Conservation (phyloP, 2,888 invertebrate genomes). For the Sclerodermus sp. region DNA sequence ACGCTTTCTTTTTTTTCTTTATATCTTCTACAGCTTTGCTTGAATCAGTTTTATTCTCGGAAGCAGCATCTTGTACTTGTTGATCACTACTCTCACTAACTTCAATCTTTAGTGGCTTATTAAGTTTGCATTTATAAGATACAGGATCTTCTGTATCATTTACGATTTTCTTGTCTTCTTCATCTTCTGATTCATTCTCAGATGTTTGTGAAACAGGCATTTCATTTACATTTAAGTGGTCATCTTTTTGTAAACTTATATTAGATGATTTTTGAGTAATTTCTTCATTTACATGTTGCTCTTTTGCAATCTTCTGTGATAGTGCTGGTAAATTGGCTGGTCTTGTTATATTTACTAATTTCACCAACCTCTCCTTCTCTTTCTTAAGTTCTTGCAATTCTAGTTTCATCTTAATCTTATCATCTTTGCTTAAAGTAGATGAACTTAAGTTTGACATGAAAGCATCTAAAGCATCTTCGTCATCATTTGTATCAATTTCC, state of each 20-base stretch:
- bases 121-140: no score
- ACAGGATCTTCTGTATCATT: no score
- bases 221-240: neutral
- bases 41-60: neutral
- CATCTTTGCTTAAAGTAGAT: conserved; percentile 60
- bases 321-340: conserved; percentile 67
- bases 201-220: neutral
- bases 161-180: conserved; percentile 14
- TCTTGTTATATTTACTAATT: conserved; percentile 74
- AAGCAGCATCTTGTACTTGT: conserved; percentile 10
- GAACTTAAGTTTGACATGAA: conserved; percentile 74
- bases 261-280: neutral
- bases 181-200: conserved; percentile 2
- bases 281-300: conserved; percentile 2
- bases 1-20: conserved; percentile 9
- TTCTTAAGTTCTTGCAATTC: conserved; percentile 69
- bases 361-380: conserved; percentile 70
- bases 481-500: conserved; percentile 48
- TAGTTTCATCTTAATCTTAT: conserved; percentile 69
- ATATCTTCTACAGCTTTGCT: neutral
- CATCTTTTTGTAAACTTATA: neutral
- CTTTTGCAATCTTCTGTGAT: conserved; percentile 38
- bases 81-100: conserved; percentile 32
- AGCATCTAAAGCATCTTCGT: conserved; percentile 78
- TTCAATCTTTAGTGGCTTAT: no score